phyloP scores from a whole-genome alignment of 2,888 invertebrate species.

The Eumerus sabulonum region DNA sequence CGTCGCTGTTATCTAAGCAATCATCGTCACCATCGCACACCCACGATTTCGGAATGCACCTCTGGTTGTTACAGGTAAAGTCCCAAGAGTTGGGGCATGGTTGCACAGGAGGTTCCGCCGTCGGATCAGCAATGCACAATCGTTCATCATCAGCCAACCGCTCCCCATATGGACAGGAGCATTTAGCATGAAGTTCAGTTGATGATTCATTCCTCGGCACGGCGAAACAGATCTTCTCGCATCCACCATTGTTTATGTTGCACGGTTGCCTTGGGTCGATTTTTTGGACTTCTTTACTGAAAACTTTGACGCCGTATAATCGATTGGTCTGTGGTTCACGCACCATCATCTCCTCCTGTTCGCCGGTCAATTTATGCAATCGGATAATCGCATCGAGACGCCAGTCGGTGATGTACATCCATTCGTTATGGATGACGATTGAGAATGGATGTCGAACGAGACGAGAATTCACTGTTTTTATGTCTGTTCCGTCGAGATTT shows the following conservation, averaged over 20 bases:
- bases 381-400: conserved; percentile 95
- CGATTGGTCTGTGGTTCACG: conserved; percentile 94
- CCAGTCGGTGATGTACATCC: conserved; percentile 99
- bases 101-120: conserved; percentile 91
- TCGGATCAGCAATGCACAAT: conserved; percentile 89
- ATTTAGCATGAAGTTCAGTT: conserved; percentile 82
- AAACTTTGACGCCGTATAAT: conserved; percentile 94
- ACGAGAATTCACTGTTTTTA: conserved; percentile 92
- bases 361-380: conserved; percentile 92
- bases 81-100: conserved; percentile 95
- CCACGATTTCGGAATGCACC: conserved; percentile 96
- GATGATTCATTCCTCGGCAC: conserved; percentile 82
- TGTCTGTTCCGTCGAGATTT: conserved; percentile 93
- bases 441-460: conserved; percentile 94
- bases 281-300: conserved; percentile 87
- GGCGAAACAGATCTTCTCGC: conserved; percentile 97
- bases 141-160: conserved; percentile 85
- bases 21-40: conserved; percentile 98
- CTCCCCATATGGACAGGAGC: conserved; percentile 97
- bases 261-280: conserved; percentile 90
- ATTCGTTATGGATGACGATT: conserved; percentile 92
- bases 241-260: conserved; percentile 90
- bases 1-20: conserved; percentile 96
- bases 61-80: conserved; percentile 95
- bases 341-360: conserved; percentile 91